These are phyloP conservation scores for Sebastiscus tertius DNA, from an alignment of 2,797 vertebrate species.

Conservation along the genomic window DNA sequence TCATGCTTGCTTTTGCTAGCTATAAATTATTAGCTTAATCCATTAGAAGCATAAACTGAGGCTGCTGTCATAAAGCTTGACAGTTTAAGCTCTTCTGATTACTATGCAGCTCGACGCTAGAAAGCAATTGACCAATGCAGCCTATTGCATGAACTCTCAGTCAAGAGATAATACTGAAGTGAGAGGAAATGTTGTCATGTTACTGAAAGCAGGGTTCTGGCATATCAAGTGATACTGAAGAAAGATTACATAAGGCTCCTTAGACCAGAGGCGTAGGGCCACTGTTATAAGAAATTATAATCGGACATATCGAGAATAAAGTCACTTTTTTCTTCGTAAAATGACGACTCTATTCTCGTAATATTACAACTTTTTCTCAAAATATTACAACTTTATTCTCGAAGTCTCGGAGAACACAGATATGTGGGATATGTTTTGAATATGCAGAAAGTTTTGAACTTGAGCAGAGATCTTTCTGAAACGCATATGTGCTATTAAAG, in stretches of 20 bases:
- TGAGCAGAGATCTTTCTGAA: neutral
- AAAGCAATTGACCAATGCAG: neutral
- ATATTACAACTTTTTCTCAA: neutral
- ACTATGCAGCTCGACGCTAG: neutral
- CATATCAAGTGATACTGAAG: neutral
- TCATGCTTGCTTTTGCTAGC: neutral
- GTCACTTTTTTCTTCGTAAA: too few species aligned
- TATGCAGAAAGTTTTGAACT: neutral
- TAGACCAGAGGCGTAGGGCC: neutral
- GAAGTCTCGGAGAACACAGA: neutral
- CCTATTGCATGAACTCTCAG: neutral
- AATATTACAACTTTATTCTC: neutral
- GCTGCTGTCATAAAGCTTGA: neutral
- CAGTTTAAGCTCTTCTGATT: neutral
- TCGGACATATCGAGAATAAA: too few species aligned
- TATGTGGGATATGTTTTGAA: too few species aligned
- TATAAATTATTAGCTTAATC: slow-evolving; percentile 1
- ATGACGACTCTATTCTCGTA: too few species aligned
- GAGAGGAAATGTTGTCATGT: neutral
- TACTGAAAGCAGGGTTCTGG: neutral
- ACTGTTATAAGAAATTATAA: too few species aligned
- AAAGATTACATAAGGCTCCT: neutral
- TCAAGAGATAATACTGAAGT: neutral
- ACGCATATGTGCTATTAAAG: neutral
- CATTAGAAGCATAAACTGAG: neutral